A percentile compares a stretch with the other conserved stretches of the same genome.
Evolutionary conservation across 2,888 invertebrate genomes (phyloP).

Genomic region (Acanthosepion lycidas): DNA sequence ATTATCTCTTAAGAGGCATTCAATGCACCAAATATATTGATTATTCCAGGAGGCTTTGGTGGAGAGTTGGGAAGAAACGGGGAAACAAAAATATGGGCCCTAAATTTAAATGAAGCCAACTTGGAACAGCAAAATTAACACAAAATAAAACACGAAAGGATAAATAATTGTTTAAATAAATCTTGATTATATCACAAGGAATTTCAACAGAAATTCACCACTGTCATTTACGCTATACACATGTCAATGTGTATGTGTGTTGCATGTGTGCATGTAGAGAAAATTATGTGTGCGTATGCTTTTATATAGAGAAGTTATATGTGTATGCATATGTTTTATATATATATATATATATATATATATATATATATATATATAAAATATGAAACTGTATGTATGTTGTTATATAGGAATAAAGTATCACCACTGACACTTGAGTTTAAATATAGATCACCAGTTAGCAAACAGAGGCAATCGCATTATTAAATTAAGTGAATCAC

Average conservation of each 20-base stretch:
- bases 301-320: too few relatives aligned
- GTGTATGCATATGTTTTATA: too few relatives aligned
- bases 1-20: constrained; percentile 2
- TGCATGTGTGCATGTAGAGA: background rate
- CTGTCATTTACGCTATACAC: background rate
- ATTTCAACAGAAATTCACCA: background rate
- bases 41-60: background rate
- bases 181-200: background rate
- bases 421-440: too few relatives aligned
- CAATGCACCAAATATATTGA: background rate
- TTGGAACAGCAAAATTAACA: background rate
- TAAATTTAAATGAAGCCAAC: constrained; percentile 33
- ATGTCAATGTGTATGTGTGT: background rate
- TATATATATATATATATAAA: too few relatives aligned
- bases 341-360: too few relatives aligned
- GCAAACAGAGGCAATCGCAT: too few relatives aligned
- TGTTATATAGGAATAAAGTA: too few relatives aligned
- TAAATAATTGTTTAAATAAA: background rate
- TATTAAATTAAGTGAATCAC: too few relatives aligned
- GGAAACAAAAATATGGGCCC: constrained; percentile 6
- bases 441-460: too few relatives aligned
- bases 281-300: too few relatives aligned
- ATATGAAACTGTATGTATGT: too few relatives aligned
- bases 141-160: background rate
- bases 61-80: background rate